Conservation (phyloP, 1,140 invertebrate genomes). For the Leptopilina boulardi region DNA sequence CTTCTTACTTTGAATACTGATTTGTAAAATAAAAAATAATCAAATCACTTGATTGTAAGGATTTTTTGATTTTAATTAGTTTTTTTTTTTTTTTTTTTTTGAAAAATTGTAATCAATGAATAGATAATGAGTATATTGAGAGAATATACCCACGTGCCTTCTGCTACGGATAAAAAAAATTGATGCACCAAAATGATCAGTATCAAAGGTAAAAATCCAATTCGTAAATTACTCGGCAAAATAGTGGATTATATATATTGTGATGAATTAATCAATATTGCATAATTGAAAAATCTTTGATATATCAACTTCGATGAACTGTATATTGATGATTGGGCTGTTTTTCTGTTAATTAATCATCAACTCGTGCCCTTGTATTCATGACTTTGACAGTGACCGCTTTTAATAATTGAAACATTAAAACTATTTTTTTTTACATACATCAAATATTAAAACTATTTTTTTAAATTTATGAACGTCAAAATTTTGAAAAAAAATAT, state of each 20-base stretch:
- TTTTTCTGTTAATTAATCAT: constrained; percentile 14
- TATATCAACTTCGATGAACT: neutral
- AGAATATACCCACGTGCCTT: neutral
- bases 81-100: too few species aligned
- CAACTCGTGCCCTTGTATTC: neutral
- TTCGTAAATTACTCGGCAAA: constrained; percentile 18
- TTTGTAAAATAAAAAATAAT: too few species aligned
- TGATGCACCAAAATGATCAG: neutral
- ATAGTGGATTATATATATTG: neutral
- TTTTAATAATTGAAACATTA: constrained; percentile 6
- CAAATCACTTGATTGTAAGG: too few species aligned
- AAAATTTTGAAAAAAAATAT: neutral
- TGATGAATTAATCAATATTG: constrained; percentile 1
- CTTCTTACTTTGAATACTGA: too few species aligned
- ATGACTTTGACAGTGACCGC: neutral
- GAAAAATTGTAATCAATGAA: neutral
- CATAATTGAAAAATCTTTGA: constrained; percentile 3
- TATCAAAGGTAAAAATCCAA: neutral
- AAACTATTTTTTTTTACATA: too few species aligned
- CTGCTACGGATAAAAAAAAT: neutral
- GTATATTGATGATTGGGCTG: neutral
- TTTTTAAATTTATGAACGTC: neutral
- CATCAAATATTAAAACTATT: too few species aligned
- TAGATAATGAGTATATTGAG: neutral
- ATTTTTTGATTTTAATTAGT: too few species aligned